Evolutionary conservation across 1,140 invertebrate species (phyloP).

Genomic region (Megalonaias nervosa): DNA sequence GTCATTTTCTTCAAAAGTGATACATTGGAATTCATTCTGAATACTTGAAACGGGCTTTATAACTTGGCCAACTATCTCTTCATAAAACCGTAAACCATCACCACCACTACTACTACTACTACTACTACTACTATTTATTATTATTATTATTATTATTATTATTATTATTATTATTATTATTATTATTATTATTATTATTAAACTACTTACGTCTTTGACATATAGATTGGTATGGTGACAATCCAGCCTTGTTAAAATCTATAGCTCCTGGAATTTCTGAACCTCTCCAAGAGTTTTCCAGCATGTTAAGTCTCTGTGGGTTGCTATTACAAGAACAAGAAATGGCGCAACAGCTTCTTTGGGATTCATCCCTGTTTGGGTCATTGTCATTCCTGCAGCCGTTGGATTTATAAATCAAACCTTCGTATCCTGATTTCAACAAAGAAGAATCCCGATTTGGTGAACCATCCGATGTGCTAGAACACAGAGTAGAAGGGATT

Average conservation of each 20-base stretch:
- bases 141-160: constrained; percentile 8
- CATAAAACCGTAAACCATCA: neutral
- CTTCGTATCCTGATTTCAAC: constrained; percentile 57
- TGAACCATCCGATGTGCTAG: constrained; percentile 49
- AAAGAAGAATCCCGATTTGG: constrained; percentile 42
- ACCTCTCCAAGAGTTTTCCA: constrained; percentile 61
- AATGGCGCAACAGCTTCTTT: constrained; percentile 63
- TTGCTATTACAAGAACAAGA: constrained; percentile 61
- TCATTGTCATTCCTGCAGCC: constrained; percentile 41
- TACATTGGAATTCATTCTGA: too few species aligned
- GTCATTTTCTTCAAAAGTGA: too few species aligned
- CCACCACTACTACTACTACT: neutral
- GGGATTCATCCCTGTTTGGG: constrained; percentile 49
- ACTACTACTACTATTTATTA: neutral
- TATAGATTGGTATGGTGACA: constrained; percentile 59
- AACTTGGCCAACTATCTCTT: neutral
- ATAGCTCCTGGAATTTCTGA: constrained; percentile 47
- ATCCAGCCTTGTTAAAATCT: constrained; percentile 58
- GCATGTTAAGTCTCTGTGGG: constrained; percentile 56
- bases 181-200: constrained; percentile 7
- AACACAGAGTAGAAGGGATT: constrained; percentile 51
- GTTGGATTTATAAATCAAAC: constrained; percentile 59
- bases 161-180: constrained; percentile 1
- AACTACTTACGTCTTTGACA: constrained; percentile 61
- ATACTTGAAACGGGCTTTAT: too few species aligned